These are phyloP conservation scores for Setipinna tenuifilis DNA, from an alignment of 2,797 vertebrate species.

Conservation along the genomic window DNA sequence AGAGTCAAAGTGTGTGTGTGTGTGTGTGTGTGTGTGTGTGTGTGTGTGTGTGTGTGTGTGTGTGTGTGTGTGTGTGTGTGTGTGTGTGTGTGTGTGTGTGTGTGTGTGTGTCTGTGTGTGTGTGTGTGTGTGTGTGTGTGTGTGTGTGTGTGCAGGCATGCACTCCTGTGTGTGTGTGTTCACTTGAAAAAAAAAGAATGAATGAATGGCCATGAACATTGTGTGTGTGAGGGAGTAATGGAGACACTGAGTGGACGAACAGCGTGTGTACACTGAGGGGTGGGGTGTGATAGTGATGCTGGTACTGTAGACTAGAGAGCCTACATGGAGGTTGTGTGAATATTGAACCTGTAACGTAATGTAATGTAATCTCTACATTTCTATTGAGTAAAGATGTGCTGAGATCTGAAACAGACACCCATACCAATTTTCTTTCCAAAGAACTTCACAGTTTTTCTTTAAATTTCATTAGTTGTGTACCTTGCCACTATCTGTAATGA, in stretches of 20 bases:
- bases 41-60: not conserved
- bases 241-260: constrained; percentile 35
- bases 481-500: too few species aligned
- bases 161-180: not conserved
- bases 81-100: constrained; percentile 10
- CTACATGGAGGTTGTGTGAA: constrained; percentile 31
- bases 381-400: constrained; percentile 41
- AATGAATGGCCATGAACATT: not conserved
- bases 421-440: too few species aligned
- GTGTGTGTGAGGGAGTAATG: constrained; percentile 45
- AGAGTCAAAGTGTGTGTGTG: not conserved
- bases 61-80: not conserved
- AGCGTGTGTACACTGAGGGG: constrained; percentile 13
- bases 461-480: too few species aligned
- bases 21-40: constrained; percentile 13
- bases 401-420: constrained; percentile 21
- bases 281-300: constrained; percentile 17
- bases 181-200: too few species aligned
- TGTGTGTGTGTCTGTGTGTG: not conserved
- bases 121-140: too few species aligned
- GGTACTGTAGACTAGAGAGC: not conserved
- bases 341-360: constrained; percentile 4
- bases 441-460: too few species aligned
- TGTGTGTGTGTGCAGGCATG: not conserved
- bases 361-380: not conserved